phyloP scores from a whole-genome alignment of 1,140 invertebrate genomes.

The Drosophila oshimai region DNA sequence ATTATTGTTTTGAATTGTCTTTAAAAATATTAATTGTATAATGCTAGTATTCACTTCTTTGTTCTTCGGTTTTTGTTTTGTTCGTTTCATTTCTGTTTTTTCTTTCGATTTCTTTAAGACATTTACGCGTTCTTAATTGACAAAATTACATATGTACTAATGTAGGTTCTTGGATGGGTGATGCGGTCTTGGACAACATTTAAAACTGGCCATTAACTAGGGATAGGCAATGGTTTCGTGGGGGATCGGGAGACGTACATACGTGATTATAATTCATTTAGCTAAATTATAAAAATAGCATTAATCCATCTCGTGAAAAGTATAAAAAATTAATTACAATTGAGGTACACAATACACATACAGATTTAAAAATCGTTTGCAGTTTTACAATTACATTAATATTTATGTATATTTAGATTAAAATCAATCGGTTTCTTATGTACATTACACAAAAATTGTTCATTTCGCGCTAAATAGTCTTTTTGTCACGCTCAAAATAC shows the following conservation, averaged over 20 bases:
- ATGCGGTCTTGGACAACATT: slow-evolving; percentile 54
- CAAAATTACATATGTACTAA: slow-evolving; percentile 39
- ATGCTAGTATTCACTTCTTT: slow-evolving; percentile 48
- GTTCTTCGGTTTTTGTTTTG: slow-evolving; percentile 46
- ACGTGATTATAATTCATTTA: slow-evolving; percentile 61
- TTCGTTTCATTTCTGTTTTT: slow-evolving; percentile 14
- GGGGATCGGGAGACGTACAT: slow-evolving; percentile 10
- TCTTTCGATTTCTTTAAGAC: slow-evolving; percentile 19
- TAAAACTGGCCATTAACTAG: slow-evolving; percentile 67
- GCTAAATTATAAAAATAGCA: slow-evolving; percentile 70
- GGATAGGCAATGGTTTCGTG: slow-evolving; percentile 22
- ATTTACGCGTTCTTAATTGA: slow-evolving; percentile 46
- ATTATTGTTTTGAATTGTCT: slow-evolving; percentile 35
- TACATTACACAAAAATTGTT: slow-evolving; percentile 75
- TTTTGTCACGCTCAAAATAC: slow-evolving; percentile 70
- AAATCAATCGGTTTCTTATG: slow-evolving; percentile 75
- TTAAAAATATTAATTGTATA: slow-evolving; percentile 27
- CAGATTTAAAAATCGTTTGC: slow-evolving; percentile 72
- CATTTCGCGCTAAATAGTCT: slow-evolving; percentile 76
- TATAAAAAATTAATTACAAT: slow-evolving; percentile 75
- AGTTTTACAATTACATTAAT: slow-evolving; percentile 66
- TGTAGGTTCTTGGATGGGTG: slow-evolving; percentile 12
- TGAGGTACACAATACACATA: slow-evolving; percentile 76
- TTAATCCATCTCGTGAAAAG: slow-evolving; percentile 53
- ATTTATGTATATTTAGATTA: slow-evolving; percentile 62